Evolutionary conservation across 2,888 invertebrate genomes (phyloP).

Genomic region (Polyommatus icarus): DNA sequence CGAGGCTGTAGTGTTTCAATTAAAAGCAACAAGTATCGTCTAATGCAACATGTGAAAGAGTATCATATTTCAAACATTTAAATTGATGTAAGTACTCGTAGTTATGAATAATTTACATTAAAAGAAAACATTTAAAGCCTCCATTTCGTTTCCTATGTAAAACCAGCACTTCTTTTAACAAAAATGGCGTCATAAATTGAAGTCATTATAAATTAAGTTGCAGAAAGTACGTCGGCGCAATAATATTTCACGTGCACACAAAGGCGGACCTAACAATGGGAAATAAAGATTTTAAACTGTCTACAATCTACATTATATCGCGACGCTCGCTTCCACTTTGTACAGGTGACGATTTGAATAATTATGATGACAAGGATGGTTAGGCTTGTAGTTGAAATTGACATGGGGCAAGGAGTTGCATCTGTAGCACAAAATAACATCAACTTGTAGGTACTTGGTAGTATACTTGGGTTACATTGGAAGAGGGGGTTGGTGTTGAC

Average conservation of each 20-base stretch:
- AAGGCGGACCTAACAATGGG: constrained; percentile 12
- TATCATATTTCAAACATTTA: no score
- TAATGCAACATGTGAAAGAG: no score
- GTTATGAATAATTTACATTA: not conserved
- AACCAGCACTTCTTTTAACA: not conserved
- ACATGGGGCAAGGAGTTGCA: no score
- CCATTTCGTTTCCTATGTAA: not conserved
- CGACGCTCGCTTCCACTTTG: not conserved
- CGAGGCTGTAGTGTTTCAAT: no score
- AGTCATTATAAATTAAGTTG: constrained; percentile 22
- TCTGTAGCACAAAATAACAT: no score
- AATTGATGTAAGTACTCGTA: no score
- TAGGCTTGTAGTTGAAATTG: not conserved
- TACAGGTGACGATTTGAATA: not conserved
- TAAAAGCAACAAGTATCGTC: no score
- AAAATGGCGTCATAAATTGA: constrained; percentile 20
- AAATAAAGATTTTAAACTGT: constrained; percentile 21
- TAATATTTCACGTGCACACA: constrained; percentile 23
- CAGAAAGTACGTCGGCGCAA: constrained; percentile 20
- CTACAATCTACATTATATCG: not conserved
- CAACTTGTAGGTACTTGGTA: no score
- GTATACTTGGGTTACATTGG: no score
- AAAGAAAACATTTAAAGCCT: not conserved
- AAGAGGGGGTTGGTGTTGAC: no score
- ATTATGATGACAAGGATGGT: not conserved